Conservation (phyloP, 2,888 invertebrate species). For the Diloba caeruleocephala region DNA sequence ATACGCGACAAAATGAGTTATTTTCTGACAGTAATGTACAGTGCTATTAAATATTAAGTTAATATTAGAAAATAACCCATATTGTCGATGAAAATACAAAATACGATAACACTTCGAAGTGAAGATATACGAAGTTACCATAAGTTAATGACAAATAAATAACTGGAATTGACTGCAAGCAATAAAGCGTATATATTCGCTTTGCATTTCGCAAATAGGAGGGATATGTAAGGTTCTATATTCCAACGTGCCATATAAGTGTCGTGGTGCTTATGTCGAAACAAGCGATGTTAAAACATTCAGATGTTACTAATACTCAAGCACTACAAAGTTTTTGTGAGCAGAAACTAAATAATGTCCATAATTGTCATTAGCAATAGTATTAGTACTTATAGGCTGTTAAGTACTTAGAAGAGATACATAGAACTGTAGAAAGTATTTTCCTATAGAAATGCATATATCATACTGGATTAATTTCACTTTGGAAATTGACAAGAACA, state of each 20-base stretch:
- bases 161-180: slow-evolving; percentile 75
- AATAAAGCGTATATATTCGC: slow-evolving; percentile 64
- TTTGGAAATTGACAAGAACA: slow-evolving; percentile 58
- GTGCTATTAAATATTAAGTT: slow-evolving; percentile 51
- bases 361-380: slow-evolving; percentile 66
- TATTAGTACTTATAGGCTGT: slow-evolving; percentile 68
- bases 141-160: slow-evolving; percentile 52
- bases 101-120: slow-evolving; percentile 31
- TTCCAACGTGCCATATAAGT: slow-evolving; percentile 76
- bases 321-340: slow-evolving; percentile 36
- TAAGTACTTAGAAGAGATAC: slow-evolving; percentile 65
- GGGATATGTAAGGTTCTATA: slow-evolving; percentile 58
- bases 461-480: slow-evolving; percentile 31
- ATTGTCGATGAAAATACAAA: slow-evolving; percentile 35
- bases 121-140: slow-evolving; percentile 59
- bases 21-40: slow-evolving; percentile 55
- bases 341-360: slow-evolving; percentile 52
- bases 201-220: slow-evolving; percentile 64
- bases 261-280: slow-evolving; percentile 69
- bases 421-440: slow-evolving; percentile 32
- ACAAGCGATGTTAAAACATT: slow-evolving; percentile 47
- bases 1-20: slow-evolving; percentile 53
- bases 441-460: slow-evolving; percentile 41
- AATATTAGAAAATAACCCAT: slow-evolving; percentile 47
- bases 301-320: slow-evolving; percentile 56